Percentiles rank a stretch among this genome's conserved stretches.
phyloP scores from a whole-genome alignment of 92 coral and sea anemone genomes.

The Ricordea florida region DNA sequence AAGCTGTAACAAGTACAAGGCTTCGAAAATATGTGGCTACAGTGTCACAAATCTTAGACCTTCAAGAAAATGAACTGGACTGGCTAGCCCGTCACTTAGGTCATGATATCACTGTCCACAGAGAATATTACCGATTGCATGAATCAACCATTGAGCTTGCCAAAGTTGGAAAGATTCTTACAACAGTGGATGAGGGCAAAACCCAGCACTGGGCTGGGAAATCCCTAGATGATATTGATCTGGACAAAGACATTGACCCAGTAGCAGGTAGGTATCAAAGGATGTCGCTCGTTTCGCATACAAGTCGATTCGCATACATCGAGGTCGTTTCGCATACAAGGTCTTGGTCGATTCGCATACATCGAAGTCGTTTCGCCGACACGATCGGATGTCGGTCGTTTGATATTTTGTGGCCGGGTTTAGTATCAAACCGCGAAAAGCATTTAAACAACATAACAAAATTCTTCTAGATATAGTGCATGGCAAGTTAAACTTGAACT shows the following conservation, averaged over 20 bases:
- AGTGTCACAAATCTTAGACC: slow-evolving; percentile 38
- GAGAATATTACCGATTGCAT: slow-evolving; percentile 36
- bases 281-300: no score
- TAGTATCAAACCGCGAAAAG: no score
- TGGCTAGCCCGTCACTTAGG: slow-evolving; percentile 53
- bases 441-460: no score
- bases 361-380: no score
- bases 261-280: slow-evolving; percentile 19
- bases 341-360: no score
- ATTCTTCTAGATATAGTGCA: no score
- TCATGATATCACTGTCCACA: slow-evolving; percentile 43
- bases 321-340: no score
- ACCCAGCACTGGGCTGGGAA: slow-evolving; percentile 16
- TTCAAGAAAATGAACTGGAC: slow-evolving; percentile 31
- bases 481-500: no score
- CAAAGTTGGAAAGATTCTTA: slow-evolving; percentile 40
- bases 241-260: slow-evolving; percentile 17
- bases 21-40: slow-evolving; percentile 53
- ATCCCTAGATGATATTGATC: slow-evolving; percentile 28
- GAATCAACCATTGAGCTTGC: slow-evolving; percentile 62
- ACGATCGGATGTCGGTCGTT: no score
- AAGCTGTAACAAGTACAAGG: slow-evolving; percentile 37
- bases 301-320: no score
- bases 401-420: no score
- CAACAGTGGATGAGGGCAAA: slow-evolving; percentile 45